phyloP scores from a whole-genome alignment of 1,140 invertebrate species.

The Anastrepha ludens region DNA sequence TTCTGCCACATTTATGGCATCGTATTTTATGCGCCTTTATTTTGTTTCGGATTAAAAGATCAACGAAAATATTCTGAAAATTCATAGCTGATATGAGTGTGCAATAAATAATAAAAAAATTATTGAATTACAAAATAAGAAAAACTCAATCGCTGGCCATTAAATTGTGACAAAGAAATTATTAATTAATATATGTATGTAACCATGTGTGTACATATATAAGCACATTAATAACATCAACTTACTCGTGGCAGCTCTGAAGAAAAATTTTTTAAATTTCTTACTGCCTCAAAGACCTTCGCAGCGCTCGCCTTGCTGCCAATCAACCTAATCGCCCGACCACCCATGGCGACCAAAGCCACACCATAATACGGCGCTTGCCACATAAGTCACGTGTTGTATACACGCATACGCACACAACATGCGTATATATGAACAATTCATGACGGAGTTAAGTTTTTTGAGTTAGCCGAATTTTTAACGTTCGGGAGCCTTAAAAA shows the following conservation, averaged over 20 bases:
- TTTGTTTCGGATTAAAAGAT: not conserved
- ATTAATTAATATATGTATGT: too few species aligned
- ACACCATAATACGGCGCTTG: not conserved
- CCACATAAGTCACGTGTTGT: slow-evolving; percentile 1
- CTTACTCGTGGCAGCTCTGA: too few species aligned
- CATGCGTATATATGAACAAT: not conserved
- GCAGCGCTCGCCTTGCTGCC: not conserved
- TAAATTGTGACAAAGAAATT: too few species aligned
- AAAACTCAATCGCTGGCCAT: too few species aligned
- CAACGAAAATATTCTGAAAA: not conserved
- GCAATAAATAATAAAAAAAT: too few species aligned
- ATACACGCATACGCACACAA: not conserved
- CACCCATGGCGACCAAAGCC: slow-evolving; percentile 14
- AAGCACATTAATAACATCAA: too few species aligned
- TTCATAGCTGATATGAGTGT: not conserved
- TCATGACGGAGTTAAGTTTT: not conserved
- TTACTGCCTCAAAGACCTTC: not conserved
- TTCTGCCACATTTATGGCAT: not conserved
- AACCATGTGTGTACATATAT: too few species aligned
- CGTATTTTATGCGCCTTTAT: not conserved
- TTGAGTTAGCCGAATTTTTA: not conserved
- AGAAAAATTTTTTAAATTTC: too few species aligned
- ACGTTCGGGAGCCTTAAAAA: not conserved
- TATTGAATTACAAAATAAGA: too few species aligned
- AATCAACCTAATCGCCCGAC: not conserved